These are phyloP conservation scores for Andrena bicolor DNA, from an alignment of 2,888 invertebrate genomes.

Conservation along the genomic window DNA sequence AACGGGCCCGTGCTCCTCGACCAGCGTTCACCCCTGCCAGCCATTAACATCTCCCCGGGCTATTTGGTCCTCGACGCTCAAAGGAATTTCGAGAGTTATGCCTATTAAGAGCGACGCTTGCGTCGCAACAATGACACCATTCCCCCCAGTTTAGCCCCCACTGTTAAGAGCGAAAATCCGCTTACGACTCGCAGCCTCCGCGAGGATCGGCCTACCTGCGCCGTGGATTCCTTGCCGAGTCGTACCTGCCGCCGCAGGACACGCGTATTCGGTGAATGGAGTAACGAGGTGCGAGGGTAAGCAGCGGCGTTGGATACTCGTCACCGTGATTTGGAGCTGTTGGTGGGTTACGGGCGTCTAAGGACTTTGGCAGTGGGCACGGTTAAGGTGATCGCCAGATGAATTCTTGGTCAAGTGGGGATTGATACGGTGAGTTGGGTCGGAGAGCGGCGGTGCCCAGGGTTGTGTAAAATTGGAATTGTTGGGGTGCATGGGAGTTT, in stretches of 20 bases:
- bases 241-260: constrained; percentile 5
- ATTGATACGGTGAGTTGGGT: background rate
- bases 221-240: background rate
- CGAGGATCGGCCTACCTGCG: constrained; percentile 35
- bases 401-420: background rate
- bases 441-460: no score
- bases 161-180: constrained; percentile 70
- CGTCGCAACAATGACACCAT: constrained; percentile 56
- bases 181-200: constrained; percentile 54
- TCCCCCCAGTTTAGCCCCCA: constrained; percentile 39
- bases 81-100: constrained; percentile 57
- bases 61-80: constrained; percentile 11
- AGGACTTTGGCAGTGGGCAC: background rate
- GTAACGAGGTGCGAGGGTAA: background rate
- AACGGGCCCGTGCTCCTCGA: background rate
- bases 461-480: no score
- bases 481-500: no score
- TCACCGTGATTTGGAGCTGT: background rate
- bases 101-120: constrained; percentile 58
- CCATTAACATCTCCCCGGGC: constrained; percentile 45
- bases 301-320: background rate
- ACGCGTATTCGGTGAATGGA: background rate
- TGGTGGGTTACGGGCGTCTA: background rate
- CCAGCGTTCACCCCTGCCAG: constrained; percentile 27
- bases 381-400: background rate